These are phyloP conservation scores for Poecilia latipinna DNA, from an alignment of 2,113 vertebrate genomes.

Conservation along the genomic window DNA sequence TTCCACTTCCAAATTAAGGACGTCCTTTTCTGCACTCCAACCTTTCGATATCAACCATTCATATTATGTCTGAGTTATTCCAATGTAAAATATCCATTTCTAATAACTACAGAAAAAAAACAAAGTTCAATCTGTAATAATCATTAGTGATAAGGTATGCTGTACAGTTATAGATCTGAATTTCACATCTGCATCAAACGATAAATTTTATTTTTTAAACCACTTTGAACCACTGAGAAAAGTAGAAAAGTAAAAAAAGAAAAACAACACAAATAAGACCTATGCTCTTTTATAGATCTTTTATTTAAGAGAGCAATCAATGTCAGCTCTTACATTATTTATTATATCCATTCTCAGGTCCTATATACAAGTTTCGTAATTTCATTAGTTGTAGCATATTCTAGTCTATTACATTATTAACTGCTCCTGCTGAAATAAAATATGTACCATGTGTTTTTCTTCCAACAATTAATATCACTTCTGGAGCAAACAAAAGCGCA, in stretches of 20 bases:
- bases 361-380: not conserved
- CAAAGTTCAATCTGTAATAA: not conserved
- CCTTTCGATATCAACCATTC: conserved; percentile 18
- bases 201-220: not conserved
- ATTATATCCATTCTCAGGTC: not conserved
- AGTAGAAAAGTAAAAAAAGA: no score
- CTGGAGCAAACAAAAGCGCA: no score
- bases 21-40: conserved; percentile 49
- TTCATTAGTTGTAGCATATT: not conserved
- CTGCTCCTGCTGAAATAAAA: not conserved
- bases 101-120: not conserved
- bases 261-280: no score
- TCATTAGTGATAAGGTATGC: not conserved
- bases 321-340: not conserved
- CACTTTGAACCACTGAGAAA: not conserved
- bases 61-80: conserved; percentile 41
- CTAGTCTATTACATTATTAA: not conserved
- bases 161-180: not conserved
- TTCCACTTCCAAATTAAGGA: conserved; percentile 60
- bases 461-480: not conserved
- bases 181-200: not conserved
- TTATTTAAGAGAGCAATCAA: not conserved
- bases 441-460: not conserved
- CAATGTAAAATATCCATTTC: conserved; percentile 1
- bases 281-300: no score